These are phyloP conservation scores for Rhagoletis zephyria DNA, from an alignment of 1,140 invertebrate species.

Conservation along the genomic window DNA sequence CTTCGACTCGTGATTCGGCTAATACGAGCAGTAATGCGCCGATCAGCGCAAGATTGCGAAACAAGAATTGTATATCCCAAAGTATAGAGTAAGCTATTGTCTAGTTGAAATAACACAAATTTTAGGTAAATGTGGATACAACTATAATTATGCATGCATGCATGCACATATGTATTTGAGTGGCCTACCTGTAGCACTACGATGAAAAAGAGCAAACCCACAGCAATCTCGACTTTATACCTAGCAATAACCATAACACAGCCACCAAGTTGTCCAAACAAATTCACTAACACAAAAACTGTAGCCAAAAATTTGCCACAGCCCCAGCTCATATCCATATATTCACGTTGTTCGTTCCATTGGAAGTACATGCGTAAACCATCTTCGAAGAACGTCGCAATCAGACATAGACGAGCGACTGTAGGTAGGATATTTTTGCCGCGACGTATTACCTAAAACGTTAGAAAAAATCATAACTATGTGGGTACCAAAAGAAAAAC, in stretches of 20 bases:
- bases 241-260: constrained; percentile 95
- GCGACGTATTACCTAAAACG: constrained; percentile 88
- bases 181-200: constrained; percentile 90
- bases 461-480: background rate
- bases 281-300: constrained; percentile 92
- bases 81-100: constrained; percentile 98
- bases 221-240: constrained; percentile 94
- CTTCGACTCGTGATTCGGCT: constrained; percentile 94
- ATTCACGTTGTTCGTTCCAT: constrained; percentile 97
- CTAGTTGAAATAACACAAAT: constrained; percentile 73
- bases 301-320: constrained; percentile 92
- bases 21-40: constrained; percentile 94
- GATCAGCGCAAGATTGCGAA: constrained; percentile 94
- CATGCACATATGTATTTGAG: background rate
- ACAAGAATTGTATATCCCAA: constrained; percentile 97
- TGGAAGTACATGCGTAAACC: constrained; percentile 99
- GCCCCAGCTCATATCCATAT: constrained; percentile 98
- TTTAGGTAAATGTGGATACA: background rate
- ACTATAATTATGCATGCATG: background rate
- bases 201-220: constrained; percentile 94
- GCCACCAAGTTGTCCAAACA: constrained; percentile 94
- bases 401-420: constrained; percentile 95
- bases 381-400: constrained; percentile 99
- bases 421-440: constrained; percentile 95
- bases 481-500: background rate